Evolutionary conservation across 2,888 invertebrate genomes (phyloP), one percentile per base, ranked within the genome.

Genomic region (Ditula angustiorana): DNA sequence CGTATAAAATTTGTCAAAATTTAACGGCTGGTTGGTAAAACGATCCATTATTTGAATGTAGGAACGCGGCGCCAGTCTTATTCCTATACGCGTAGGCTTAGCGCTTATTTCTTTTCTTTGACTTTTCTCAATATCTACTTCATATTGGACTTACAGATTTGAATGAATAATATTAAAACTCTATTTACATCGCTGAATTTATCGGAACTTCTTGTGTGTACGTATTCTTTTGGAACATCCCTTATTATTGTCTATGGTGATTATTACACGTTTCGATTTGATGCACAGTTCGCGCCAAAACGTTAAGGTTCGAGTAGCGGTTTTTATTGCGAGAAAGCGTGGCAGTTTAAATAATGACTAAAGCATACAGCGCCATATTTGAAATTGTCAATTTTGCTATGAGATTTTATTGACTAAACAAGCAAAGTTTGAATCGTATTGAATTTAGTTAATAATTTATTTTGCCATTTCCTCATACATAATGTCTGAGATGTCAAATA

Each of bases 321-420:
- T 5, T 63, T 57, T 62, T 55, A 5, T 19, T 55, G 23, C 13
- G 11, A 10, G 5, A 23, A 19, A 1, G n/a, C 30, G 10, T 44
- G 24, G 23, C 10, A 23, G 26, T 58, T 52, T 46, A 7, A 2
- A 2, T 30, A 23, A 16, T 58, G 26, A 19, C 63, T 58, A 10
- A 35, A 64, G 58, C 23, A 53, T 33, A n/a, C n/a, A 46, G 41
- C 52, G 47, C 58, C 65, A 57, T 61, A 21, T 66, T 66, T 53
- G 41, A 52, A 68, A 66, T 41, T 55, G 50, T 41, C 30, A 55
- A 26, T 49, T 61, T 63, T 57, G 56, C 62, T 63, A 63, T 1
- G 62, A 50, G 41, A 58, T 69, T 75, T 74, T 80, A 87, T 85
- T 71, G 85, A 87, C 79, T 68, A 79, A 80, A 80, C 82, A 70